phyloP scores from a whole-genome alignment of 2,888 invertebrate genomes.

The Metopia argyrocephala region DNA sequence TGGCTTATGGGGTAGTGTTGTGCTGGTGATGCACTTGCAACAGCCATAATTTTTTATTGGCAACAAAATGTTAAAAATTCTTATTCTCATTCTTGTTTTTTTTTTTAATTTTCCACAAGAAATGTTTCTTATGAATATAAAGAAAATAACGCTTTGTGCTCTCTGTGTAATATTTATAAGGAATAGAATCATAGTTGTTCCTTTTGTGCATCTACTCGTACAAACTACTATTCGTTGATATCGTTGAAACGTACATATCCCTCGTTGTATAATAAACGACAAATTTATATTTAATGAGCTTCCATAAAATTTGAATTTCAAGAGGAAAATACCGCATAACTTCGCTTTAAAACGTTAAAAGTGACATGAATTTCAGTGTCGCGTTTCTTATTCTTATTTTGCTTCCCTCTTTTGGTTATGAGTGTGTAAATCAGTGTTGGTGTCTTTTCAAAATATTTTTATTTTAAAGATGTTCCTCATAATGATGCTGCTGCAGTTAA shows the following conservation, averaged over 20 bases:
- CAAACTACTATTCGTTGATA: background rate
- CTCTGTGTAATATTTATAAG: background rate
- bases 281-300: conserved; percentile 79
- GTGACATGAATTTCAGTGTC: conserved; percentile 63
- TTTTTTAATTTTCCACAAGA: background rate
- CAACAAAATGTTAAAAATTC: conserved; percentile 26
- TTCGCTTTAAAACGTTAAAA: conserved; percentile 48
- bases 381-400: conserved; percentile 1
- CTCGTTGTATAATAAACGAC: conserved; percentile 70
- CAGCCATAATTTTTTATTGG: conserved; percentile 4
- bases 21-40: conserved; percentile 52
- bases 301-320: conserved; percentile 79
- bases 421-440: conserved; percentile 44
- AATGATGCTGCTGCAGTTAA: conserved; percentile 28
- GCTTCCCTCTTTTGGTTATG: conserved; percentile 1
- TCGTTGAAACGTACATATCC: background rate
- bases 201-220: background rate
- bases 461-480: conserved; percentile 15
- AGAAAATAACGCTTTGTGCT: too few species aligned
- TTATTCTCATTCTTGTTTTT: background rate
- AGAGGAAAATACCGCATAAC: conserved; percentile 72
- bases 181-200: background rate
- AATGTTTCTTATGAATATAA: conserved; percentile 11
- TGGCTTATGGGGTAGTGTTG: background rate
- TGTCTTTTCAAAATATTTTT: conserved; percentile 15